Evolutionary conservation across 2,888 invertebrate species (phyloP), one percentile per base, ranked within the genome.

Genomic region (Phyllotreta cruciferae): DNA sequence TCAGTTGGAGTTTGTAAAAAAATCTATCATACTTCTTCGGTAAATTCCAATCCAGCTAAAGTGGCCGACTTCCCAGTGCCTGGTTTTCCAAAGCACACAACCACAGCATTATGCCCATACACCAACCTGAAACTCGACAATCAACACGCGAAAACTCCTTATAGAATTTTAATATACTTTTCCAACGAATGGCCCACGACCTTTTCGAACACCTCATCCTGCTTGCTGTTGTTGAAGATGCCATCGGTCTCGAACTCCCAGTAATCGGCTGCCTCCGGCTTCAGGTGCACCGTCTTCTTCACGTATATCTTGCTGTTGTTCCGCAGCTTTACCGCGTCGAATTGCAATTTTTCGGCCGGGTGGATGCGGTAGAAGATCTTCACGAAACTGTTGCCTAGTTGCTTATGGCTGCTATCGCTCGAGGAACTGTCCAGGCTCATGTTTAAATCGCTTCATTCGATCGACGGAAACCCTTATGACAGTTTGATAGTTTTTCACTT

Each of bases 21-120:
- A 37, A 44, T 11, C 2, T 6, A 9, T 60, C 55, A 61, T 55
- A 73, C 73, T 58, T 72, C 63, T 54, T 69, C 67, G 9, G 70
- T 44, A 52, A 52, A 36, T 41, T 75, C 70, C 7, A 80, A 63
- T 44, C 80, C 82, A 58, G 70, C 72, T 34, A 75, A 69, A 1
- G 80, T 81, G 42, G 78, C 66, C 37, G 76, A 77, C 74, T 81
- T 82, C 9, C 82, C 83, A 11, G 79, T 77, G 34, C 81, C 81
- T 0, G 80, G 81, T 75, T 83, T 82, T 1, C 83, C 83, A 66
- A 78, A 82, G 49, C 77, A 73, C 49, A 80, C 68, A 52, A 83
- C 71, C 11, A 81, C 71, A 8, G 76, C 79, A 57, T 79, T 81
- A 55, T 62, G 62, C 3, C 72, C 73, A 42, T 67, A 44, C 6